These are phyloP conservation scores for Epirrhoe tristata DNA, from an alignment of 2,888 invertebrate species.

Conservation along the genomic window DNA sequence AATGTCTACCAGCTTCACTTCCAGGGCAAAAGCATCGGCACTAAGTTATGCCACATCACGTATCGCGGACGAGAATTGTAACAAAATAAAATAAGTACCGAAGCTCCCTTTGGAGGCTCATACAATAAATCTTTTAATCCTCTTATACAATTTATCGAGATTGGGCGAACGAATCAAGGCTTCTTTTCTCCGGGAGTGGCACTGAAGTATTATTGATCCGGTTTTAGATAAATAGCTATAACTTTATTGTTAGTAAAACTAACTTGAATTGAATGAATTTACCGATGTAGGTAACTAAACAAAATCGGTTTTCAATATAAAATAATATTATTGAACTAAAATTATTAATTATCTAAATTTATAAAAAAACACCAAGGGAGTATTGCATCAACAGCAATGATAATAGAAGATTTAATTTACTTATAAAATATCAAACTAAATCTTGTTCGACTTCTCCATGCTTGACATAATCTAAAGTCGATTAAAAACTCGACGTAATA, in stretches of 20 bases:
- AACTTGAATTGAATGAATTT: too few species aligned
- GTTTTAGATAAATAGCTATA: slow-evolving; percentile 9
- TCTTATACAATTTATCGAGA: slow-evolving; percentile 82
- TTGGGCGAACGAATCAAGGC: slow-evolving; percentile 49
- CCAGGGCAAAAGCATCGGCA: slow-evolving; percentile 46
- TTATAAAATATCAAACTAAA: not conserved
- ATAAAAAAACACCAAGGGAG: too few species aligned
- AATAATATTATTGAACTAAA: too few species aligned
- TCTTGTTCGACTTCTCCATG: slow-evolving; percentile 19
- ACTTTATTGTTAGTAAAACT: not conserved
- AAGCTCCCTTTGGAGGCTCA: slow-evolving; percentile 79
- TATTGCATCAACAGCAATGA: not conserved
- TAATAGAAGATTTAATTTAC: not conserved
- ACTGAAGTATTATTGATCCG: slow-evolving; percentile 11
- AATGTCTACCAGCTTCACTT: slow-evolving; percentile 39
- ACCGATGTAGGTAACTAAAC: too few species aligned
- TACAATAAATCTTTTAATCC: slow-evolving; percentile 82
- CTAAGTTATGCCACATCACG: slow-evolving; percentile 59
- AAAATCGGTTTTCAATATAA: too few species aligned
- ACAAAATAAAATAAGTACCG: slow-evolving; percentile 73
- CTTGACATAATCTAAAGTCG: slow-evolving; percentile 29
- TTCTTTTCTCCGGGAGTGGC: slow-evolving; percentile 16
- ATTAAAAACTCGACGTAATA: slow-evolving; percentile 51
- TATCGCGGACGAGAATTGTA: slow-evolving; percentile 66
- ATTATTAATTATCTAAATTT: too few species aligned